Base-by-base conservation (phyloP, 2,113 vertebrate species). In the Promerops cafer region DNA sequence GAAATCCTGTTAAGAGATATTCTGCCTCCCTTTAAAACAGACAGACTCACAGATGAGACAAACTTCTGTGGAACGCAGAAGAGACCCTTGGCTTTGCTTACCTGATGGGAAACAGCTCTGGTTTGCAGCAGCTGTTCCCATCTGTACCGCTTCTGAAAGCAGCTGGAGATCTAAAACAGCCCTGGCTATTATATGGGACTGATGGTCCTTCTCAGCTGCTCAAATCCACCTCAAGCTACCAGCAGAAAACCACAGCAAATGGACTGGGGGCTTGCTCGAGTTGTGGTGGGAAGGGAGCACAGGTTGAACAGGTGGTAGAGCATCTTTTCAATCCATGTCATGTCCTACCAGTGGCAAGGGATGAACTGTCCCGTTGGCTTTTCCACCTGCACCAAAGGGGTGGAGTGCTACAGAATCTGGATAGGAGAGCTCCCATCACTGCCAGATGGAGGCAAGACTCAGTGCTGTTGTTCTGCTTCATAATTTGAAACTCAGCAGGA, bases 1-100 rank as follows among this genome's bases (percentile, higher is more conserved):
- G 75, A 88, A 91, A 94, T 94, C 96, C 87, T 94, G 52, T 95
- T 89, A 95, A 78, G 85, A 81, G 75, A 63, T 74, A 26, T 94
- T 96, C 76, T 40, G 44, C 44, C 37, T 92, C 23, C 40, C n/a
- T 20, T 71, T 82, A 56, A 96, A 77, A 66, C 13, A 59, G 61
- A 33, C 18, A 50, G 79, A 83, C n/a, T 78, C 7, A 1, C n/a
- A 39, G 65, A 87, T 60, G 74, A 85, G 71, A 56, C 54, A 39
- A 87, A 82, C 70, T 85, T 61, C 52, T 63, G 37, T 52, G 44
- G 33, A 75, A 71, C 4, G 31, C 0, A 0, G 47, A 57, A 66
- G 60, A 66, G 53, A 61, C 57, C 42, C 49, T 82, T 56, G 42
- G 16, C 68, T 90, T 56, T 93, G 59, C 44, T 63, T 16, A 66